Conservation (phyloP, 2,113 vertebrate species). For the Microtus oregoni region DNA sequence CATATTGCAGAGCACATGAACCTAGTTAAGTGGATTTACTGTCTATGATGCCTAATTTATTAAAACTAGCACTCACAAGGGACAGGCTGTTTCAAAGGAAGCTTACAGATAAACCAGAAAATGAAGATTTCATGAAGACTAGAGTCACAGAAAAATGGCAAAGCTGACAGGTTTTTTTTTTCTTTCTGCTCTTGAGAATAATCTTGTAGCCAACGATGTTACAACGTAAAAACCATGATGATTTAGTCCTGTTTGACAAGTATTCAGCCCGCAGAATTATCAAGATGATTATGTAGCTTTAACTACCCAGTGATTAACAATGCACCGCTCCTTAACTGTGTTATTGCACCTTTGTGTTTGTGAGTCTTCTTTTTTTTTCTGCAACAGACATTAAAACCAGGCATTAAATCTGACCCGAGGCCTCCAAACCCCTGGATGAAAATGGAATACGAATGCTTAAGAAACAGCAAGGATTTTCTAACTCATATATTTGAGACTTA, state of each 20-base stretch:
- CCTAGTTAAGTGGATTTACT: neutral
- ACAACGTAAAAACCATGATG: constrained; percentile 37
- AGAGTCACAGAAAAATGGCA: constrained; percentile 39
- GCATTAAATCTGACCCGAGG: constrained; percentile 5
- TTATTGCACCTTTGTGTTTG: constrained; percentile 6
- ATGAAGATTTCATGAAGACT: constrained; percentile 22
- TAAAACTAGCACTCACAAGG: neutral
- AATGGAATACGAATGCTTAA: constrained; percentile 2
- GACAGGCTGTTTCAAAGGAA: neutral
- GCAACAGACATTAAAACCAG: constrained; percentile 17
- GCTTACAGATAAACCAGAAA: constrained; percentile 8
- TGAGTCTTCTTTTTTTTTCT: constrained; percentile 24
- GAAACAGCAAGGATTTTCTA: neutral
- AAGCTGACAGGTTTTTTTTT: neutral
- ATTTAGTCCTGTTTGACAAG: constrained; percentile 61
- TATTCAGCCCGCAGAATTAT: constrained; percentile 40
- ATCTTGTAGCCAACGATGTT: constrained; percentile 13
- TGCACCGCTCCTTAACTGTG: neutral
- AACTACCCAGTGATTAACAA: constrained; percentile 62
- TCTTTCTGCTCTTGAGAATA: neutral
- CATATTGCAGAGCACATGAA: neutral
- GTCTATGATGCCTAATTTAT: constrained; percentile 12
- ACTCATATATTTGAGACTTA: neutral
- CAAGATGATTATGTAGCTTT: constrained; percentile 42
- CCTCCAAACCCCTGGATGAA: neutral